A percentile compares a stretch with the other conserved stretches of the same genome.
phyloP scores from a whole-genome alignment of 2,113 vertebrate genomes.

The Aspiorhynchus laticeps region DNA sequence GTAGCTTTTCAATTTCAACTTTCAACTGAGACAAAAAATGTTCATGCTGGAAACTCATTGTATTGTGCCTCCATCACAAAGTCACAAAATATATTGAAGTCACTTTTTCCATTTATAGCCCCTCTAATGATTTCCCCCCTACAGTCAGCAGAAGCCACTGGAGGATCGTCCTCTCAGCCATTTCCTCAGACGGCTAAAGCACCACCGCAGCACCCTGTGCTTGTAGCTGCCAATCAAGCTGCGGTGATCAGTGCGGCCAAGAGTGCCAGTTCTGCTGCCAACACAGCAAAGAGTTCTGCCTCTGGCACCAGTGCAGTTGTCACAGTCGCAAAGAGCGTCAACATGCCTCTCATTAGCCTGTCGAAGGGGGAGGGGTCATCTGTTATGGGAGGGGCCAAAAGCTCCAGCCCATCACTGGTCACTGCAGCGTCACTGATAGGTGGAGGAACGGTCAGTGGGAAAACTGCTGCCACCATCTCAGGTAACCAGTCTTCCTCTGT shows the following conservation, averaged over 20 bases:
- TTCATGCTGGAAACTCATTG: background rate
- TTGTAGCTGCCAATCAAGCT: conserved; percentile 77
- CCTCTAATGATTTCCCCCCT: background rate
- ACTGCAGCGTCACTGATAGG: conserved; percentile 80
- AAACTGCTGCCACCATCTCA: conserved; percentile 81
- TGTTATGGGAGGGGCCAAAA: conserved; percentile 67
- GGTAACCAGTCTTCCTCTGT: conserved; percentile 71
- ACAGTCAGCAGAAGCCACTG: conserved; percentile 52
- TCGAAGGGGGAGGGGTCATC: conserved; percentile 68
- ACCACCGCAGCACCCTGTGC: conserved; percentile 69
- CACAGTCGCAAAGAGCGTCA: conserved; percentile 68
- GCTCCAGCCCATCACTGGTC: conserved; percentile 68
- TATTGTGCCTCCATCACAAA: background rate
- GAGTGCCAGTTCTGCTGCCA: conserved; percentile 65
- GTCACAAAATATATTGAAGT: background rate
- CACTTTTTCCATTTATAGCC: background rate
- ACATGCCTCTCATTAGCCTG: conserved; percentile 71
- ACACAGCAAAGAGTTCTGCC: conserved; percentile 37
- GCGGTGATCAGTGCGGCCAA: conserved; percentile 77
- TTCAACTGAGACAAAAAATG: too few species aligned
- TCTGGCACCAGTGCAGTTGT: conserved; percentile 55
- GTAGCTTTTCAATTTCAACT: background rate
- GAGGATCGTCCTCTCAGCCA: background rate
- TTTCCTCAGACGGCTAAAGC: conserved; percentile 60
- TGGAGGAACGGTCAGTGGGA: conserved; percentile 75